Base-by-base conservation (phyloP, 2,888 invertebrate species). In the Enchytraeus crypticus region DNA sequence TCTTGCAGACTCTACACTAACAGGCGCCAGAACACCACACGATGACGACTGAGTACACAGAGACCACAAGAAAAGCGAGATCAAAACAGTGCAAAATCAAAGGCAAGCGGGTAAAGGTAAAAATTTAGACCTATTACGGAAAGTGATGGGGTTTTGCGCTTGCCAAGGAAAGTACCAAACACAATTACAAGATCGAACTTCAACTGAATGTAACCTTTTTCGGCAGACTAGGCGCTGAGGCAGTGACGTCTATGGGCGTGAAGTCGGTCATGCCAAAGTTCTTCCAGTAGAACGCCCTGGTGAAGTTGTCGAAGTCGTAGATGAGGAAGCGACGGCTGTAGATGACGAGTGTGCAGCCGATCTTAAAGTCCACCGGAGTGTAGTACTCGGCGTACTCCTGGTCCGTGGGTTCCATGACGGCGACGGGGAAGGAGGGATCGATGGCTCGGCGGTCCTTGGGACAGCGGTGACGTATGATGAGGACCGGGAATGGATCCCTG, bases 281-380 rank as follows among this genome's bases (percentile, higher is more conserved):
- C 57, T 77, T 73, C 65, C 84, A 82, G 76, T 84, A 91, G 79
- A 88, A 91, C 66, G 84, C 84, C 68, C 89, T 84, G 0, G 91
- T 90, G 77, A 88, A 90, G 27, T 81, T 77, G 73, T 91, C 90
- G 74, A 89, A 88, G 75, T 91, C 88, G 69, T 85, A 86, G 4
- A 92, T 78, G 8, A 90, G 81, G 79, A 91, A 87, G 32, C 79
- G 73, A 53, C 80, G 71, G 32, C 78, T 78, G 65, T 79, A 80
- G 11, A 81, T 72, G n/a, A 72, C 70, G 5, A 81, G 70, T 0
- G 78, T 79, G 62, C 86, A 83, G 5, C 66, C 66, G 2, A 90
- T 82, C 70, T 84, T 73, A 49, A 92, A 85, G 79, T 92, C 90
- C 73, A 82, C 83, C 0, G 90, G 88, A 34, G 85, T 83, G 77